Conservation (phyloP, 1,140 invertebrate species). For the Coenobita brevimanus region DNA sequence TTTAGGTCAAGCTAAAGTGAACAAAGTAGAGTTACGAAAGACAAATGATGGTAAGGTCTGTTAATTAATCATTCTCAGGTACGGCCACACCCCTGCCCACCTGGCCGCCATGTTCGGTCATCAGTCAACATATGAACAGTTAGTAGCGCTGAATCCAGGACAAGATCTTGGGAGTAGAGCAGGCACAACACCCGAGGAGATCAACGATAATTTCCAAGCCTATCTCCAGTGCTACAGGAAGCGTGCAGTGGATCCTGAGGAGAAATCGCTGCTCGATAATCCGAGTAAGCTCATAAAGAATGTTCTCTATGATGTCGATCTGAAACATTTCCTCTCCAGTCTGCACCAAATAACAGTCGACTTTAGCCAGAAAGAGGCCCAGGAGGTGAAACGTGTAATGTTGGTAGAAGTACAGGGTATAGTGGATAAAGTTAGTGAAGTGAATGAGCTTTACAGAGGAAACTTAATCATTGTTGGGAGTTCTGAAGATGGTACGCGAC, state of each 20-base stretch:
- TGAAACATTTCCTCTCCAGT: background rate
- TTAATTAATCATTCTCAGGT: no score
- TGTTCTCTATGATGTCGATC: background rate
- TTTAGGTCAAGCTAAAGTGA: no score
- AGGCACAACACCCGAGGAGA: background rate
- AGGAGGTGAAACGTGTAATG: conserved; percentile 14
- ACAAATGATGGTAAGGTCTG: no score
- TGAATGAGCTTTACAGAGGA: conserved; percentile 23
- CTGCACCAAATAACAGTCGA: conserved; percentile 8
- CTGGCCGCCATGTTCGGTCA: conserved; percentile 49
- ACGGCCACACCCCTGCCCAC: conserved; percentile 30
- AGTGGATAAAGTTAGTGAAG: background rate
- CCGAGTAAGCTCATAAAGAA: background rate
- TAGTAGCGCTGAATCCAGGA: background rate
- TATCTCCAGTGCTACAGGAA: conserved; percentile 9
- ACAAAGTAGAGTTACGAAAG: no score
- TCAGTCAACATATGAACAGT: conserved; percentile 14
- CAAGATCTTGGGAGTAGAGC: background rate
- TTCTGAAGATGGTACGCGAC: conserved; percentile 22
- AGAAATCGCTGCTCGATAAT: background rate
- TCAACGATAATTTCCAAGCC: conserved; percentile 8
- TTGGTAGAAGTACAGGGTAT: conserved; percentile 12
- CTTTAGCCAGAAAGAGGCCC: conserved; percentile 29
- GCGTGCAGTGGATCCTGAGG: background rate
- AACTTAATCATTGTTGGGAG: conserved; percentile 10